These are phyloP conservation scores for Drosophila orena DNA, from an alignment of 1,140 invertebrate genomes.

Conservation along the genomic window DNA sequence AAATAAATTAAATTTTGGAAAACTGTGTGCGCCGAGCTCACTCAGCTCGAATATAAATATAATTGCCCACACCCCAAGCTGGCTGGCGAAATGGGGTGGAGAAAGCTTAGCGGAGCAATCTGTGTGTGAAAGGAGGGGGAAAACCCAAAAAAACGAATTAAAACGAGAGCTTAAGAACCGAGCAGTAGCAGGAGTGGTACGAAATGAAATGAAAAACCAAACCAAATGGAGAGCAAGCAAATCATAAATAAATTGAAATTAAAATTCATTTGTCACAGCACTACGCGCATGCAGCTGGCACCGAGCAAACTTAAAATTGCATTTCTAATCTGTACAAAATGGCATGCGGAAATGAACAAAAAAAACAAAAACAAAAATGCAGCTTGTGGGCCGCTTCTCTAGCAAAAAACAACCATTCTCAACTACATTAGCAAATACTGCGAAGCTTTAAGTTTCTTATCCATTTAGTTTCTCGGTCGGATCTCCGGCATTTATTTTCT, in stretches of 20 bases:
- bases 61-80: constrained; percentile 26
- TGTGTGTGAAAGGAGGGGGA: constrained; percentile 19
- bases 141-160: constrained; percentile 43
- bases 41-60: constrained; percentile 25
- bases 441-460: constrained; percentile 81
- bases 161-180: constrained; percentile 33
- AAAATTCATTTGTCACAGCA: constrained; percentile 66
- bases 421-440: constrained; percentile 83
- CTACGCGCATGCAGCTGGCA: constrained; percentile 68
- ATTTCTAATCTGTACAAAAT: constrained; percentile 38
- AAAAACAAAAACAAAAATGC: too few relatives aligned
- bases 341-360: constrained; percentile 36
- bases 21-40: constrained; percentile 26
- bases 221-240: constrained; percentile 65
- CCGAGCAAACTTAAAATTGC: constrained; percentile 32
- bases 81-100: constrained; percentile 17
- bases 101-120: constrained; percentile 28
- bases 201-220: constrained; percentile 22
- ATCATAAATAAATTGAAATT: constrained; percentile 75
- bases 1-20: constrained; percentile 51
- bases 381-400: constrained; percentile 35
- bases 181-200: not conserved
- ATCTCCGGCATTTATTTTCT: constrained; percentile 16
- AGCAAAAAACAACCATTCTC: constrained; percentile 58
- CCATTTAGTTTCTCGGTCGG: constrained; percentile 40